A percentile compares a stretch with the other conserved stretches of the same genome.
phyloP scores from a whole-genome alignment of 2,888 invertebrate genomes.

The Pollenia amentaria region DNA sequence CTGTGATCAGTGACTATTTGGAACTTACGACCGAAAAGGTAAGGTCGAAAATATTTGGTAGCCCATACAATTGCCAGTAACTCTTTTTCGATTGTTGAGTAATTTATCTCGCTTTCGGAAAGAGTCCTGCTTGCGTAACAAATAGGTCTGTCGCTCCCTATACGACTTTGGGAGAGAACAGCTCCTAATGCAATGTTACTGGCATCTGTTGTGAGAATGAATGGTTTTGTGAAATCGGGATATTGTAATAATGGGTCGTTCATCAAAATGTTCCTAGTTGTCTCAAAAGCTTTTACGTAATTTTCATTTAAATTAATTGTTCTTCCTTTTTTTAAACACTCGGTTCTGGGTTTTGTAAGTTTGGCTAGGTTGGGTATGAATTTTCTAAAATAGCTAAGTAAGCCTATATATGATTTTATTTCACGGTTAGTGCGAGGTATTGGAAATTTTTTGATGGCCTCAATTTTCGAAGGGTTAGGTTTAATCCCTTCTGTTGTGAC shows the following conservation, averaged over 20 bases:
- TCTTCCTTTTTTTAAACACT: conserved; percentile 61
- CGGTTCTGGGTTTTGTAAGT: conserved; percentile 61
- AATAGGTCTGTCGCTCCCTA: not conserved
- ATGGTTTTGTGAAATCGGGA: conserved; percentile 78
- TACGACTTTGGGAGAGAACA: not conserved
- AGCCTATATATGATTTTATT: conserved; percentile 41
- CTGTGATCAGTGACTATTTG: conserved; percentile 17
- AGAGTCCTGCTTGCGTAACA: not conserved
- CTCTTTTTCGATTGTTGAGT: not conserved
- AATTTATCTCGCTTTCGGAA: not conserved
- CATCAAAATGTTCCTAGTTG: conserved; percentile 64
- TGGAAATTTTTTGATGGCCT: conserved; percentile 12
- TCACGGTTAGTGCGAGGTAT: conserved; percentile 26
- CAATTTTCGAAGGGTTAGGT: too few species aligned
- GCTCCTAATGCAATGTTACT: conserved; percentile 74
- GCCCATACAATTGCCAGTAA: not conserved
- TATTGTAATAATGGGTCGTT: conserved; percentile 63
- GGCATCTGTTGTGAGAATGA: conserved; percentile 79
- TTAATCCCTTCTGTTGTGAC: too few species aligned
- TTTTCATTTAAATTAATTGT: conserved; percentile 15
- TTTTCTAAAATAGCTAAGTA: conserved; percentile 30
- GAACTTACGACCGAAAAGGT: conserved; percentile 2
- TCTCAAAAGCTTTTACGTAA: conserved; percentile 65
- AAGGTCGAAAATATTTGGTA: too few species aligned
- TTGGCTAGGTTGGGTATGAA: conserved; percentile 22